These are phyloP conservation scores for Antigone vipio DNA, from an alignment of 2,113 vertebrate genomes.

Conservation along the genomic window DNA sequence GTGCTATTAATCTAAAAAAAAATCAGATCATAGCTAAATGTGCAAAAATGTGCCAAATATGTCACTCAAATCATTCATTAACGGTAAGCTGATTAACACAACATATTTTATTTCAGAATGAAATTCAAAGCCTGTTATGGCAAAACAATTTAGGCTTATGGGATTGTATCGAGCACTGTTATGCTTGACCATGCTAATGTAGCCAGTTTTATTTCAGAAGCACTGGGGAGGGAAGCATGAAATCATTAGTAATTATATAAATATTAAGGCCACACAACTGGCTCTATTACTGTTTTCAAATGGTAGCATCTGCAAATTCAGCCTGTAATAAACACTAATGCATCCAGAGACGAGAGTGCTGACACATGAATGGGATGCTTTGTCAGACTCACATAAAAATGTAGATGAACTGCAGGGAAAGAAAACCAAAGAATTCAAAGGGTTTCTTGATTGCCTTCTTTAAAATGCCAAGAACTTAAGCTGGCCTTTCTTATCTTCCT, in stretches of 20 bases:
- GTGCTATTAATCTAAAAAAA: background rate
- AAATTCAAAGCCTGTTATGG: constrained; percentile 32
- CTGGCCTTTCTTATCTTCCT: constrained; percentile 78
- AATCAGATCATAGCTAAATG: background rate
- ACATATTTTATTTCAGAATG: constrained; percentile 1
- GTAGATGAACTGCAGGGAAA: constrained; percentile 71
- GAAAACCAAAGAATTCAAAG: constrained; percentile 74
- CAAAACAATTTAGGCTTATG: constrained; percentile 24
- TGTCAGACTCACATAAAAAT: constrained; percentile 75
- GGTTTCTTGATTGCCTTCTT: constrained; percentile 78
- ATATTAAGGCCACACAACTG: constrained; percentile 30
- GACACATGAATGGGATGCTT: constrained; percentile 77
- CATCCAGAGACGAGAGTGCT: constrained; percentile 50
- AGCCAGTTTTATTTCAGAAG: constrained; percentile 33
- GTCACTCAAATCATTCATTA: constrained; percentile 9
- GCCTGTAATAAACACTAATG: constrained; percentile 69
- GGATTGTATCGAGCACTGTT: background rate
- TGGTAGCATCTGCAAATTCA: constrained; percentile 68
- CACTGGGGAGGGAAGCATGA: constrained; percentile 38
- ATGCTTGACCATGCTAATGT: constrained; percentile 28
- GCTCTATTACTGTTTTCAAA: constrained; percentile 50
- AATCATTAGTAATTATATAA: constrained; percentile 61
- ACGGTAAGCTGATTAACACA: background rate
- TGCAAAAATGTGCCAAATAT: background rate
- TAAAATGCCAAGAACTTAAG: constrained; percentile 83